Conservation (phyloP, 2,797 vertebrate genomes). For the Poeciliopsis turneri region DNA sequence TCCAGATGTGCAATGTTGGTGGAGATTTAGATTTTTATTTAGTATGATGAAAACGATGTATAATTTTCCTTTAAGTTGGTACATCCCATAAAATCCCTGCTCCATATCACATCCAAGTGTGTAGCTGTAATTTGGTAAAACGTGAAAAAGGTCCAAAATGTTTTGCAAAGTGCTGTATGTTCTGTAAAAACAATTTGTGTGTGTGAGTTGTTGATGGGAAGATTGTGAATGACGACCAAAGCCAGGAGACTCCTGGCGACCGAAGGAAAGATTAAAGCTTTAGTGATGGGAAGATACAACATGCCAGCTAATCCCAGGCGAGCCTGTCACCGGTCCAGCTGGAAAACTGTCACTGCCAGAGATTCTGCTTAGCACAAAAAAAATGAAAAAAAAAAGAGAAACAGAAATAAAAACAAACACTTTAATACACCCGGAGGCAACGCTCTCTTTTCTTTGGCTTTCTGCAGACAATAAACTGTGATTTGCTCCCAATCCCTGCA, state of each 20-base stretch:
- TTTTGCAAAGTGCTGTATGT: not conserved
- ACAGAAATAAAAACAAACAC: slow-evolving; percentile 9
- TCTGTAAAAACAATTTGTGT: slow-evolving; percentile 15
- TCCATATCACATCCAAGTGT: not conserved
- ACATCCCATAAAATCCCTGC: not conserved
- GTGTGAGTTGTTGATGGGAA: slow-evolving; percentile 15
- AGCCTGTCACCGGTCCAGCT: slow-evolving; percentile 67
- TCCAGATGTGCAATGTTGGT: not conserved
- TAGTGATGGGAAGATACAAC: slow-evolving; percentile 79
- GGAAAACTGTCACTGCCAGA: slow-evolving; percentile 64
- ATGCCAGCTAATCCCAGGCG: slow-evolving; percentile 75
- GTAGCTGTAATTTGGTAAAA: not conserved
- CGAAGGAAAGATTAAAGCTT: slow-evolving; percentile 80
- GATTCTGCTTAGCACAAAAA: slow-evolving; percentile 31
- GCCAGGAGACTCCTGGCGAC: slow-evolving; percentile 57
- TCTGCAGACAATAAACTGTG: slow-evolving; percentile 7
- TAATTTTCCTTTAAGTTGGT: not conserved
- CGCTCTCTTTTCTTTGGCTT: slow-evolving; percentile 1
- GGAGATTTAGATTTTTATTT: not conserved
- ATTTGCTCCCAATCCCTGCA: not conserved
- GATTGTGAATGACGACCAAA: slow-evolving; percentile 40
- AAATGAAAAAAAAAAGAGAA: slow-evolving; percentile 1
- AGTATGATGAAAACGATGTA: not conserved
- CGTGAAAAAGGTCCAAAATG: not conserved
- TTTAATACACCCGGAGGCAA: not conserved